Evolutionary conservation across 2,113 vertebrate species (phyloP).

Genomic region (Chionis minor): DNA sequence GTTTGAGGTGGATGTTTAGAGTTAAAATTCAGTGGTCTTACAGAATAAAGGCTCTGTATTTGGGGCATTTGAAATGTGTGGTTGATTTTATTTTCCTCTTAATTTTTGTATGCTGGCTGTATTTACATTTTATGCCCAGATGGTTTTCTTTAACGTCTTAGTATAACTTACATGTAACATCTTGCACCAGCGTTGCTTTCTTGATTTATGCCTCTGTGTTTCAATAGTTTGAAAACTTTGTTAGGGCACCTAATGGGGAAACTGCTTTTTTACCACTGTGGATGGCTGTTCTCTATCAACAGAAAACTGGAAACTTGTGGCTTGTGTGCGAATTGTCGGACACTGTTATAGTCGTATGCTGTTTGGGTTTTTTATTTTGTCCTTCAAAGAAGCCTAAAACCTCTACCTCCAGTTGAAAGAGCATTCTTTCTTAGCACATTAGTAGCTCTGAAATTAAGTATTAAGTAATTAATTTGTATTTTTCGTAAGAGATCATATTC

Average conservation of each 20-base stretch:
- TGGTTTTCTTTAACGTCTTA: slow-evolving; percentile 60
- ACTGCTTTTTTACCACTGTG: background rate
- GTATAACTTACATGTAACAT: slow-evolving; percentile 20
- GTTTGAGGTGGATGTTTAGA: background rate
- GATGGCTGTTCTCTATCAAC: slow-evolving; percentile 42
- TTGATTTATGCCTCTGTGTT: slow-evolving; percentile 54
- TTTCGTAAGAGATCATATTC: background rate
- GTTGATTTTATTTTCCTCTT: slow-evolving; percentile 40
- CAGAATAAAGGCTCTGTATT: background rate
- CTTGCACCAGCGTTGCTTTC: slow-evolving; percentile 37
- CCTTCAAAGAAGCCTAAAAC: background rate
- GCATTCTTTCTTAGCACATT: background rate
- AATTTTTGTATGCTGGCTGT: slow-evolving; percentile 11
- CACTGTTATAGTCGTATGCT: background rate
- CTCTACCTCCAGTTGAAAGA: background rate
- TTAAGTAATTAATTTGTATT: background rate
- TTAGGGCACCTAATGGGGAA: slow-evolving; percentile 31
- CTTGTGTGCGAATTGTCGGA: background rate
- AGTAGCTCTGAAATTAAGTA: background rate
- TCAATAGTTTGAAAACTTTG: slow-evolving; percentile 41
- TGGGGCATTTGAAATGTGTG: background rate
- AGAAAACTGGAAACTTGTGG: background rate
- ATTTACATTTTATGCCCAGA: slow-evolving; percentile 54
- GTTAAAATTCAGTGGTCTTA: background rate
- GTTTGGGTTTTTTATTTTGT: background rate